Evolutionary conservation across 2,797 vertebrate species (phyloP), one percentile per base, ranked within the genome.

Genomic region (Onychomys leucogaster): DNA sequence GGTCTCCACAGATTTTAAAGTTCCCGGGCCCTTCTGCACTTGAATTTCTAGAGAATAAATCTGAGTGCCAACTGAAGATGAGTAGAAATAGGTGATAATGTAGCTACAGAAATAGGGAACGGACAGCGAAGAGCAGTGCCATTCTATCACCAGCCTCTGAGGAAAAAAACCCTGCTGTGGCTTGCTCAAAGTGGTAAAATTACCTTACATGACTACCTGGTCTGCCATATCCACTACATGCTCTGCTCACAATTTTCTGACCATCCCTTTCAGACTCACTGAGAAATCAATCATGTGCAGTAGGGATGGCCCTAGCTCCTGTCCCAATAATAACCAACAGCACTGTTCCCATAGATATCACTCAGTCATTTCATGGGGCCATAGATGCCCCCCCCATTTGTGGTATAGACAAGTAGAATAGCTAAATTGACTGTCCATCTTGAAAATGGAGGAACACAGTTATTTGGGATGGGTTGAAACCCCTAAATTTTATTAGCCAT

Each of bases 121-220:
- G 83, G 78, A 29, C 9, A 57, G 10, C 55, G 17, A 46, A 80
- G 25, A 43, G 37, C 65, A 82, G 34, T 43, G 37, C 11, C 90
- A 81, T 55, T 5, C 7, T 71, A 19, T 94, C 76, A 75, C 43
- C 34, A 63, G 57, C 21, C 43, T 77, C 34, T 49, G 19, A 86
- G 89, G 67, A 55, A 87, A 82, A 92, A 83, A 49, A 41, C 27
- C 69, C 78, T 52, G 6, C 10, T 13, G 2, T 89, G 25, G 37
- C 65, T 91, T 29, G 83, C 52, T 89, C 61, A 90, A 92, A 94
- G 1, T 63, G 32, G 37, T 71, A 8, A n/a, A 94, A 94, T 43
- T 41, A 6, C 13, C 32, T 88, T 73, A 59, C 65, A 88, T 57
- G 61, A 46, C 32, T 46, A 6, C 21, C 49, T n/a, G 25, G 4